A percentile compares a stretch with the other conserved stretches of the same genome.
Conservation (phyloP, 2,113 vertebrate genomes). For the Megaceryle maxima region DNA sequence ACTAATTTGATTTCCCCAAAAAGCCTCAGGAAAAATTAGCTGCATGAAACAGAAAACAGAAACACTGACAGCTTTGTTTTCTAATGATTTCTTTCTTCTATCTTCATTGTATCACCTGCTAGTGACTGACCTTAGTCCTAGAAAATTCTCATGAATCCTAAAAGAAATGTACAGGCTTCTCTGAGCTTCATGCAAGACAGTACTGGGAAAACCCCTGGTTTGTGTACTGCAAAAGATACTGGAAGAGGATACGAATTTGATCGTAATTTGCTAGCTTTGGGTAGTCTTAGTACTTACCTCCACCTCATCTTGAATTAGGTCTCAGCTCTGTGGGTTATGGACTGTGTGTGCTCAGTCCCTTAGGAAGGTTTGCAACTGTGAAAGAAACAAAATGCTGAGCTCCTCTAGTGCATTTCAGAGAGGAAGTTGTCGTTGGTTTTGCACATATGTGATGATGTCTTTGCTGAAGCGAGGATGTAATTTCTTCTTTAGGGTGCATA, state of each 20-base stretch:
- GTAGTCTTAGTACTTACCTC: neutral
- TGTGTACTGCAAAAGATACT: neutral
- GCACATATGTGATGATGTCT: too few species aligned
- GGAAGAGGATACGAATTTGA: neutral
- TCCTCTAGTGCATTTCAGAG: neutral
- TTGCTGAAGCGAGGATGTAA: neutral
- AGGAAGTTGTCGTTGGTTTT: neutral
- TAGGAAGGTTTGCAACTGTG: neutral
- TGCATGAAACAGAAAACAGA: neutral
- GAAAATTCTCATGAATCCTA: neutral
- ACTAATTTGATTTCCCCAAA: neutral
- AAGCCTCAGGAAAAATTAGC: neutral
- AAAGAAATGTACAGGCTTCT: neutral
- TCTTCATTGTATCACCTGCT: neutral
- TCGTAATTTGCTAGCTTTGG: neutral
- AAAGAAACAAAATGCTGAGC: neutral
- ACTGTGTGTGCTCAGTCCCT: neutral
- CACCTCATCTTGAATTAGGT: neutral
- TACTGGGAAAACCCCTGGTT: neutral
- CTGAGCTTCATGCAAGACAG: neutral
- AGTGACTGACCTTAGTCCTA: neutral
- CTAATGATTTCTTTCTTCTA: neutral
- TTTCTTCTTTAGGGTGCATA: neutral
- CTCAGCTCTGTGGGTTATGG: neutral
- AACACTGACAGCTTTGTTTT: neutral